A percentile compares a stretch with the other conserved stretches of the same genome.
These are phyloP conservation scores for Hylaea fasciaria DNA, from an alignment of 2,888 invertebrate species.

Conservation along the genomic window DNA sequence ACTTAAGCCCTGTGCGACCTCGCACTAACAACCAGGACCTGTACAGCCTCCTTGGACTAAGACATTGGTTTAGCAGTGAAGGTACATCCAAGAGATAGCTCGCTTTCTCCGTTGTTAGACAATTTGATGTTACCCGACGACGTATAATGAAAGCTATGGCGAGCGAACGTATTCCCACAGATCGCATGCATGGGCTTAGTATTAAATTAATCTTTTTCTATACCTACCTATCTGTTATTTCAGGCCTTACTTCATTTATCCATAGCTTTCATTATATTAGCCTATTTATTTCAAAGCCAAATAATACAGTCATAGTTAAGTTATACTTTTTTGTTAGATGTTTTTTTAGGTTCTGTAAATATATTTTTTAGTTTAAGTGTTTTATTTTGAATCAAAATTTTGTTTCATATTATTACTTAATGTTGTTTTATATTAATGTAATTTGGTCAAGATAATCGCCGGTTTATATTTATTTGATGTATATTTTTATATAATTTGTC, in stretches of 20 bases:
- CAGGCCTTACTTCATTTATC: constrained; percentile 44
- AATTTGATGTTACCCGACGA: constrained; percentile 84
- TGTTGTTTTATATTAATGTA: constrained; percentile 77
- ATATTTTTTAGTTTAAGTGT: constrained; percentile 72
- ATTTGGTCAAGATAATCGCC: constrained; percentile 70
- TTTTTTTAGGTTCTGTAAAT: constrained; percentile 80
- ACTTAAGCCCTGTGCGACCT: constrained; percentile 60
- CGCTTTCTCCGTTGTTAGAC: constrained; percentile 59
- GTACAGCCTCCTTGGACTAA: constrained; percentile 76
- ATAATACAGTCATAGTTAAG: constrained; percentile 84
- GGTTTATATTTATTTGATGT: constrained; percentile 79
- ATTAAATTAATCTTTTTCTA: constrained; percentile 9
- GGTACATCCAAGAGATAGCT: constrained; percentile 80
- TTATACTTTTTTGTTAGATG: constrained; percentile 74
- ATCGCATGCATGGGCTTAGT: constrained; percentile 30
- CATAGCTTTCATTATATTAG: constrained; percentile 82
- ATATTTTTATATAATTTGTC: constrained; percentile 72
- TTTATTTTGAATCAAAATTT: constrained; percentile 73
- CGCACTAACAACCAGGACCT: constrained; percentile 71
- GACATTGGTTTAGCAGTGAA: constrained; percentile 81
- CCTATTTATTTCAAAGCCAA: constrained; percentile 84
- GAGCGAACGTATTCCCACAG: constrained; percentile 51
- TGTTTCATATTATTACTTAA: constrained; percentile 74
- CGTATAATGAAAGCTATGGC: constrained; percentile 82
- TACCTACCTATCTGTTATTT: constrained; percentile 22